Base-by-base conservation (phyloP, 2,113 vertebrate genomes). In the Cervus canadensis region DNA sequence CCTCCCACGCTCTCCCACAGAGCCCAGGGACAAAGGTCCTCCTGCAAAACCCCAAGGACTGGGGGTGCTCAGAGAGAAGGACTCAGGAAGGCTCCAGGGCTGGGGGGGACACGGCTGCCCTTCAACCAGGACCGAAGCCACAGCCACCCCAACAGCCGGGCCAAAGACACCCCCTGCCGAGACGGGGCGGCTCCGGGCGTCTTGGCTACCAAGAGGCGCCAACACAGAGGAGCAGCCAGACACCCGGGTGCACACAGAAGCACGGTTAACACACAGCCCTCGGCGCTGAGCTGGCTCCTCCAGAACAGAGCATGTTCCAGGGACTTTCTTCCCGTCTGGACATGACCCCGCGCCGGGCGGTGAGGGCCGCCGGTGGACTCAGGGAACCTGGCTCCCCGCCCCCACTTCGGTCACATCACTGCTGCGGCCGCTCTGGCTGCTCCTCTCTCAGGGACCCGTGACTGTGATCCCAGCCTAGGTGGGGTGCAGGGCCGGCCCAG, bases 321-420 rank as follows among this genome's bases (percentile, higher is more conserved):
- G n/a, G 30, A 52, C 59, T 57, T 81, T n/a, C 85, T 86, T 52
- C 30, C 33, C 3, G 0, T 54, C 33, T 5, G 81, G 81, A 7
- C 7, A 23, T 5, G 5, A 40, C n/a, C 67, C 67, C 0, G 5
- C 1, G 5, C n/a, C 0, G 0, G 67, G 67, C 2, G 11, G 54
- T 2, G 11, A 7, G 85, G 81, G 85, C 86, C 54, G 40, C 60
- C 2, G 12, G 52, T 6, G n/a, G 82, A 10, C n/a, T 26, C 52
- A 4, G 81, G 81, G 43, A 82, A 8, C 59, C 60, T 67, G 21
- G 28, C 6, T 57, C 64, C 79, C 57, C 0, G 14, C 71, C 40
- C 28, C 56, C 56, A 33, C 3, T 21, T 5, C 10, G 2, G 23
- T 59, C 92, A 86, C 16, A 2, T 6, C 52, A 52, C 50, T 45